Evolutionary conservation across 1,140 invertebrate genomes (phyloP).

Genomic region (Drosophila nasuta): DNA sequence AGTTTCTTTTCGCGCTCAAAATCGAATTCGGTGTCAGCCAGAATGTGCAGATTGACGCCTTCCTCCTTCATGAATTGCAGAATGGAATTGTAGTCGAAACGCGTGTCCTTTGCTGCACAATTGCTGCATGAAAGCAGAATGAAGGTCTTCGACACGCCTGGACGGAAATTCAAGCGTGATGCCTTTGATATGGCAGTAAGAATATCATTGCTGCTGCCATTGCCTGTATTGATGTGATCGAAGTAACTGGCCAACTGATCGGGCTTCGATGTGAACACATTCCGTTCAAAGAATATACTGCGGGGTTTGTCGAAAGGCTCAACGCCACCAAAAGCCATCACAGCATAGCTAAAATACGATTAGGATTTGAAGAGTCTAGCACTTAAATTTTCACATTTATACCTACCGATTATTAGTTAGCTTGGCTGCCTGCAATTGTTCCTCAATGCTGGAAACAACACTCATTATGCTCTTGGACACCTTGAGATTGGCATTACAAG

Average conservation of each 20-base stretch:
- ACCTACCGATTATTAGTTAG: slow-evolving; percentile 89
- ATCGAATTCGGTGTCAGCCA: slow-evolving; percentile 92
- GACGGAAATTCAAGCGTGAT: slow-evolving; percentile 91
- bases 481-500: slow-evolving; percentile 90
- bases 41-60: slow-evolving; percentile 92
- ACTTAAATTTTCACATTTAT: neutral
- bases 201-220: slow-evolving; percentile 87
- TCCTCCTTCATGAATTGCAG: slow-evolving; percentile 92
- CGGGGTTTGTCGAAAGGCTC: slow-evolving; percentile 90
- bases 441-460: slow-evolving; percentile 88
- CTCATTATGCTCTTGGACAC: slow-evolving; percentile 88
- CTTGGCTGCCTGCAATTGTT: slow-evolving; percentile 88
- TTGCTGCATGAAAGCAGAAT: slow-evolving; percentile 92
- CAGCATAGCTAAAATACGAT: slow-evolving; percentile 87
- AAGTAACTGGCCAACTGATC: slow-evolving; percentile 84
- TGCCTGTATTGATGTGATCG: slow-evolving; percentile 86
- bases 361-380: neutral
- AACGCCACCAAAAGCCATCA: slow-evolving; percentile 92
- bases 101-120: slow-evolving; percentile 89
- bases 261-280: slow-evolving; percentile 88
- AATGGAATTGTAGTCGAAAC: slow-evolving; percentile 92
- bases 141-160: slow-evolving; percentile 93
- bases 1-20: slow-evolving; percentile 89
- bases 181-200: slow-evolving; percentile 91
- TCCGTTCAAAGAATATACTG: slow-evolving; percentile 88